Base-by-base conservation (phyloP, 2,888 invertebrate genomes). In the Zootermopsis nevadensis region DNA sequence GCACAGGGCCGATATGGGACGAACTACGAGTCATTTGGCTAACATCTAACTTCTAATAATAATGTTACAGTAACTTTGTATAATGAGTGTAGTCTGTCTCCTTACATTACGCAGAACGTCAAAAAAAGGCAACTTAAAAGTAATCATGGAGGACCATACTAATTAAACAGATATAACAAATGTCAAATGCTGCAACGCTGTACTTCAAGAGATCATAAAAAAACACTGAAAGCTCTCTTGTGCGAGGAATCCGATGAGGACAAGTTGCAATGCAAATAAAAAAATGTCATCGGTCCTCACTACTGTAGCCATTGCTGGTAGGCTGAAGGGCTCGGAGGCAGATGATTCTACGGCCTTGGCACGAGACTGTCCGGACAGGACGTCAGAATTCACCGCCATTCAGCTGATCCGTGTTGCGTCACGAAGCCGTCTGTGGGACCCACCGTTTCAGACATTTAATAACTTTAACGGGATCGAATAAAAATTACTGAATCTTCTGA, bases 41-140 rank as follows among this genome's bases (percentile, higher is more conserved):
- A 38, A 38, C 38, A 74, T 74, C 74, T 38, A 74, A 74, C 74
- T 74, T 38, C 35, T 38, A 38, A 74, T 74, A 38, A 69, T 33
- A 15, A 69, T 33, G 33, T 69, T 33, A 8, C 6, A 30, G 69
- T 10, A 69, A 22, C 1, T 69, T 69, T 69, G 10, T 69, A 8
- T 33, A 33, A 69, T 30, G 31, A 7, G 33, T 33, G 27, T 33
- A 69, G 22, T 33, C 2, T 27, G 7, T 27, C 60, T 24, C 6
- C 27, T n/a, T n/a, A 60, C 60, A n/a, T 60, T 60, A 8, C n/a
- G n/a, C 6, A 27, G 12, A 19, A 53, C 53, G 24, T 53, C 7
- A 53, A 24, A 53, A 38, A 38, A 55, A 19, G 55, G 55, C 55
- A n/a, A 55, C 19, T n/a, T 55, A 19, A 19, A 55, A n/a, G 12